These are phyloP conservation scores for Octodon degus DNA, from an alignment of 2,113 vertebrate genomes.

Conservation along the genomic window DNA sequence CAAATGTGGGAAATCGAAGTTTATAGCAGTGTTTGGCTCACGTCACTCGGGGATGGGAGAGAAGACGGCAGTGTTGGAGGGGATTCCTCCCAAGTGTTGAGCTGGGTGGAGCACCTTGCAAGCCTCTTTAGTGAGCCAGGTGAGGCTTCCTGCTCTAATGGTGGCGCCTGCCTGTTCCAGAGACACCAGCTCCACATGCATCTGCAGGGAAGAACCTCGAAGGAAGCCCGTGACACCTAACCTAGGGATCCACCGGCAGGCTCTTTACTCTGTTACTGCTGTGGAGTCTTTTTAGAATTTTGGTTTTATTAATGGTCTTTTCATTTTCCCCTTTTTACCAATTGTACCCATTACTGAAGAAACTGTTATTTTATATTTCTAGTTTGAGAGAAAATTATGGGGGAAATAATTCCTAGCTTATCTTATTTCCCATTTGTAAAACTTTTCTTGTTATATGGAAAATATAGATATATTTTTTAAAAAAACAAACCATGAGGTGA, in stretches of 20 bases:
- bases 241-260: accelerated
- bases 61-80: background rate
- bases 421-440: background rate
- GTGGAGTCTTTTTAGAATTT: background rate
- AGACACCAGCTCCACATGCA: accelerated
- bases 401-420: background rate
- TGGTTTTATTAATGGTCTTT: background rate
- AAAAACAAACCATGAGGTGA: background rate
- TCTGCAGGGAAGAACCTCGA: background rate
- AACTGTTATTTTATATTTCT: background rate
- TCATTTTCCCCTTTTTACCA: background rate
- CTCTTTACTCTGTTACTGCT: accelerated
- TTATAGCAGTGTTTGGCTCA: accelerated
- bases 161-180: background rate
- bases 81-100: background rate
- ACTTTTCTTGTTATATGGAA: background rate
- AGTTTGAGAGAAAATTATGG: background rate
- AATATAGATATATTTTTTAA: background rate
- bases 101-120: accelerated
- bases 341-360: background rate
- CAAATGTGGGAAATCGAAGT: accelerated
- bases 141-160: accelerated
- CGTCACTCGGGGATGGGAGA: background rate
- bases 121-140: background rate
- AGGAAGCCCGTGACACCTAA: accelerated